Conservation (phyloP, 2,888 invertebrate species). For the Apeira syringaria region DNA sequence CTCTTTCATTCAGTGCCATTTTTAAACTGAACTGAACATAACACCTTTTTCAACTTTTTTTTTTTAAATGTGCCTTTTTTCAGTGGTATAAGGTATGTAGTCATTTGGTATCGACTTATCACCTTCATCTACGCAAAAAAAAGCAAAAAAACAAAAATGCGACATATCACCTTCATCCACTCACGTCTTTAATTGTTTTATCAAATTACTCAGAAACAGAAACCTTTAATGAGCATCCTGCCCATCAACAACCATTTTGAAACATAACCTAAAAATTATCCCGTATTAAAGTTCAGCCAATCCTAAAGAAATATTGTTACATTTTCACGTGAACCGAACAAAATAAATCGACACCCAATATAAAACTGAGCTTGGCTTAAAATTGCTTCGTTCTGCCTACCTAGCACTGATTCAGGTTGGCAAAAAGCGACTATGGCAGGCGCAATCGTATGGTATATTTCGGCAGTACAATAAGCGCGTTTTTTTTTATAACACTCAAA, state of each 20-base stretch:
- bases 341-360: conserved; percentile 43
- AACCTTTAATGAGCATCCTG: not conserved
- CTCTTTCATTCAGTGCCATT: no score
- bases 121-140: no score
- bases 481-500: no score
- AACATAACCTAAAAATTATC: conserved; percentile 17
- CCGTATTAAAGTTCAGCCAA: conserved; percentile 21
- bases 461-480: no score
- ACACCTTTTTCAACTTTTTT: no score
- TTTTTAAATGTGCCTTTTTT: no score
- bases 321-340: conserved; percentile 36
- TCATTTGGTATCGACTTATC: no score
- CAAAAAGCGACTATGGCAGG: conserved; percentile 34
- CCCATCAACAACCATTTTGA: not conserved
- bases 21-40: no score
- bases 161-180: no score
- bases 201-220: not conserved
- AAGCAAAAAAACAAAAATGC: no score
- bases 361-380: conserved; percentile 46
- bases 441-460: conserved; percentile 10
- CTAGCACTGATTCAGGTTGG: conserved; percentile 40
- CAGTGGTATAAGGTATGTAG: no score
- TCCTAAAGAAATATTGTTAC: conserved; percentile 32
- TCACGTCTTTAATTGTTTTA: no score
- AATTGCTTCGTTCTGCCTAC: conserved; percentile 50